Evolutionary conservation across 2,888 invertebrate genomes (phyloP), one percentile per base, ranked within the genome.

Genomic region (Xestia xanthographa): DNA sequence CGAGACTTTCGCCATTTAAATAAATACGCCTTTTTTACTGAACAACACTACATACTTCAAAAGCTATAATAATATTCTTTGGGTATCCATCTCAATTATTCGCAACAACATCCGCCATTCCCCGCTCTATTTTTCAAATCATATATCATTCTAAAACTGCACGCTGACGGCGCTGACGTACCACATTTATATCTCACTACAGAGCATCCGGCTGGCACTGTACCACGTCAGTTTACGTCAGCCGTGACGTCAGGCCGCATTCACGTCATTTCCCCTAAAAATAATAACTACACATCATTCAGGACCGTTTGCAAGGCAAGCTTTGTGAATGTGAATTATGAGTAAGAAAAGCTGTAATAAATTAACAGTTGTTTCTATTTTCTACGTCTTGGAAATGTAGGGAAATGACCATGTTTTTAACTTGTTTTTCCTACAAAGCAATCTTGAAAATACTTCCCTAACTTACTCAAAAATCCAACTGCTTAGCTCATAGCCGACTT

Each of bases 221-320:
- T 75, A 79, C 22, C 29, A 56, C 79, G 72, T 78, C 68, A 76
- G 71, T 68, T 17, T 38, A 56, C 79, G 72, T 78, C 68, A 76
- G 71, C 58, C 26, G 48, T 88, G 88, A 87, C 86, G 84, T 86
- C 84, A 87, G 63, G 34, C 80, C 74, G 56, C 69, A 74, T 79
- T 76, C 76, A 70, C 80, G 82, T 87, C 86, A 86, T 83, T 85
- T 84, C 87, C 80, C 85, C 74, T 82, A 85, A 89, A 89, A 89
- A 87, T 87, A 89, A 90, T 90, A 85, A 86, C 87, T 78, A 71
- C 80, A 86, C 77, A 85, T 88, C 83, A 80, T 82, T 87, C 83
- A 81, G 63, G 50, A 83, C 66, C 67, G 81, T 83, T 81, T 83
- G 80, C 84, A 72, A 82, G 83, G 82, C 58, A 82, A 75, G 85